These are phyloP conservation scores for Pantala flavescens DNA, from an alignment of 1,140 invertebrate species.

Conservation along the genomic window DNA sequence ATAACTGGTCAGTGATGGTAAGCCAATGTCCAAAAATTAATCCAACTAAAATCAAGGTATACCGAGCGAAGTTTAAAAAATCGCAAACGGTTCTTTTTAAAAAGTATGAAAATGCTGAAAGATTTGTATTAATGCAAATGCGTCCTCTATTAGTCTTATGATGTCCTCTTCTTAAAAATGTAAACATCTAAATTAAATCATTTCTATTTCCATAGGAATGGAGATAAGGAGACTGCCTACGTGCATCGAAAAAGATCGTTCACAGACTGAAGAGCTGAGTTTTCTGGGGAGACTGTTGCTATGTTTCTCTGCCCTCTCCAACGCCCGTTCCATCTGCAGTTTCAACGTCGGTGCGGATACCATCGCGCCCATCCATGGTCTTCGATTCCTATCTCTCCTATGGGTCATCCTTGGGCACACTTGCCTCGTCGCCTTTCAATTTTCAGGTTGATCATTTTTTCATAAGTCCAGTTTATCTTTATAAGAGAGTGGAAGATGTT, in stretches of 20 bases:
- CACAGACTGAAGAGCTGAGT: constrained; percentile 19
- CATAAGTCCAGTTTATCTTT: too few species aligned
- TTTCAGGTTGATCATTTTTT: constrained; percentile 48
- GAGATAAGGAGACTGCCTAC: not conserved
- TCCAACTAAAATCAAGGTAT: too few species aligned
- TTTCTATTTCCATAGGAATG: too few species aligned
- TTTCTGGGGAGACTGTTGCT: constrained; percentile 58
- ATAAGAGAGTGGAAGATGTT: constrained; percentile 27
- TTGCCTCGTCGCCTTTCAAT: constrained; percentile 61
- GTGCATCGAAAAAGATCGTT: not conserved
- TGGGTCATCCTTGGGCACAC: constrained; percentile 91
- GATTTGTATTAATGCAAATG: too few species aligned
- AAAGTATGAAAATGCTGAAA: too few species aligned
- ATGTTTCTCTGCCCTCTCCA: constrained; percentile 64
- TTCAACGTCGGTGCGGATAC: constrained; percentile 65
- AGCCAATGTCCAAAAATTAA: too few species aligned
- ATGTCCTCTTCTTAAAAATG: too few species aligned
- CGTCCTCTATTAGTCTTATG: too few species aligned
- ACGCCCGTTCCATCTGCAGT: constrained; percentile 66
- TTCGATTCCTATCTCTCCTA: constrained; percentile 75
- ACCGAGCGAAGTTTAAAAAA: too few species aligned
- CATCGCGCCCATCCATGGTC: constrained; percentile 68
- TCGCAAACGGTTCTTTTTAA: too few species aligned
- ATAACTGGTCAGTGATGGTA: too few species aligned
- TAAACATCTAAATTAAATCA: too few species aligned